Percentiles rank a stretch among this genome's conserved stretches.
These are phyloP conservation scores for Pammene fasciana DNA, from an alignment of 2,888 invertebrate species.

Conservation along the genomic window DNA sequence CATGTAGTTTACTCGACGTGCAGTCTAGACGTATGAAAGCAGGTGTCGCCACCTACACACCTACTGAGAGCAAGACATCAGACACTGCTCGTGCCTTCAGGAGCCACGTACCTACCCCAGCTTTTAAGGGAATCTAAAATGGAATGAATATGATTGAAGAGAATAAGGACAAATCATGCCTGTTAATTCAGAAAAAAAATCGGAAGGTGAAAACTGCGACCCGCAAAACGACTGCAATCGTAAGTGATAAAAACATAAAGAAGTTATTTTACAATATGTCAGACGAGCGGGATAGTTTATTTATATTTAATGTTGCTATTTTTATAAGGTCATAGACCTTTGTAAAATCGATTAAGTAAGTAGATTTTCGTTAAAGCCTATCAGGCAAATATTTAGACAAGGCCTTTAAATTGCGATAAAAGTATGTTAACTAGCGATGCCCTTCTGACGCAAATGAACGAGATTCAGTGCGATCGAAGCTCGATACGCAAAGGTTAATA, in stretches of 20 bases:
- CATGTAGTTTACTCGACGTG: constrained; percentile 9
- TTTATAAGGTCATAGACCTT: constrained; percentile 32
- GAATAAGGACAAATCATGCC: constrained; percentile 26
- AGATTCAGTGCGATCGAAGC: constrained; percentile 63
- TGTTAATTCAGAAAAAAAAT: constrained; percentile 31
- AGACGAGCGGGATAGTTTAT: background rate
- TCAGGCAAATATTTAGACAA: constrained; percentile 16
- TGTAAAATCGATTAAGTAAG: background rate
- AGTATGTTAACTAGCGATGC: constrained; percentile 32
- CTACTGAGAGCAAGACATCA: constrained; percentile 18
- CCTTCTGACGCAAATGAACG: constrained; percentile 62
- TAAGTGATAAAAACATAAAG: constrained; percentile 40
- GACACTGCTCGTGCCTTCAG: constrained; percentile 13
- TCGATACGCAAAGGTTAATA: constrained; percentile 65
- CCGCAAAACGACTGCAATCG: constrained; percentile 46
- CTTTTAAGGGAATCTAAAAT: background rate
- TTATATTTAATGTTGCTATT: constrained; percentile 6
- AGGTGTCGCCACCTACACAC: too few species aligned
- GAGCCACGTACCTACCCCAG: background rate
- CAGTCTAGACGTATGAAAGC: constrained; percentile 39
- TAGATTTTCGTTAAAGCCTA: constrained; percentile 2
- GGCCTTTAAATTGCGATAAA: constrained; percentile 27
- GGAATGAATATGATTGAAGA: background rate
- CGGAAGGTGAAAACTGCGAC: constrained; percentile 42
- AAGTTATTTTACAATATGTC: background rate